Evolutionary conservation across 2,888 invertebrate species (phyloP), one percentile per base, ranked within the genome.

Genomic region (Chrysolina oricalcia): DNA sequence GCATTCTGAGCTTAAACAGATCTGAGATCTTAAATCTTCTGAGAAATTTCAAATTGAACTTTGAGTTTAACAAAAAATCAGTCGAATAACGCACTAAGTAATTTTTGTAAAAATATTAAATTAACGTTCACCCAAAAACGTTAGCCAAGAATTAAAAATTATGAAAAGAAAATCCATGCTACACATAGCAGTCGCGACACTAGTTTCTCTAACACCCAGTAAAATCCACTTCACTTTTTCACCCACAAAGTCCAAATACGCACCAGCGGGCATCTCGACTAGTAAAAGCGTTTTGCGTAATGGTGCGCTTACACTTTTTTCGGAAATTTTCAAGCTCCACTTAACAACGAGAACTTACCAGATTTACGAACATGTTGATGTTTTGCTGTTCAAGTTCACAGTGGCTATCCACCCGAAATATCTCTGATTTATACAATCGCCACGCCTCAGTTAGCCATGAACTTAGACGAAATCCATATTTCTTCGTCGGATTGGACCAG

Each of bases 361-460:
- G 87, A 87, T 88, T 88, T 86, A 87, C 87, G 85, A 88, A 87
- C 88, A 89, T 88, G 86, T 87, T 87, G 86, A 81, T 82, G 81
- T 79, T 82, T 81, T 81, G 82, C 78, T 82, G 85, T 83, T 85
- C 83, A 83, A 84, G 81, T 84, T 84, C 82, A 86, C 83, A 85
- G 81, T 86, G 84, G 81, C 80, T 83, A 84, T 84, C 82, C 82
- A 83, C 84, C 84, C 82, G 84, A 86, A 85, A 82, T 84, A 63
- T 83, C 79, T 83, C 78, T 80, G 82, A 86, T 87, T 86, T 87
- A 87, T 87, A 87, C 82, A 78, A 73, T 79, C 78, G 86, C 87
- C 88, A 86, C 87, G 85, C 87, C 87, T 86, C 83, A 78, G 71
- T 68, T 84, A 81, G 80, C 85, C 86, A 80, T 85, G 86, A 86